These are phyloP conservation scores for Atethmia centrago DNA, from an alignment of 2,888 invertebrate species.

Conservation along the genomic window DNA sequence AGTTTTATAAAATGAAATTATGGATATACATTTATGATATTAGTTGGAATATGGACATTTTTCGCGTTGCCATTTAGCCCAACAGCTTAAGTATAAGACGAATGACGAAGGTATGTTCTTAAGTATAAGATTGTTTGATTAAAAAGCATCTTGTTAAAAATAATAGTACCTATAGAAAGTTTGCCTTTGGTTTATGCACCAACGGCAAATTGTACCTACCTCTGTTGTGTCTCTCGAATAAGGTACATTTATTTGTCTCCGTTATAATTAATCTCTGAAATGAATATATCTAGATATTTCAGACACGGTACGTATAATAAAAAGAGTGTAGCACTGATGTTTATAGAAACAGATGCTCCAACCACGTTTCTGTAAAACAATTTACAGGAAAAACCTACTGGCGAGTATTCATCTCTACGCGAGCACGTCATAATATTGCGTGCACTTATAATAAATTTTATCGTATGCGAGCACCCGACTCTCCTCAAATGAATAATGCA, in stretches of 20 bases:
- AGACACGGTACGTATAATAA: neutral
- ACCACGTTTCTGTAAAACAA: neutral
- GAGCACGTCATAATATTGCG: constrained; percentile 67
- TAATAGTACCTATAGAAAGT: neutral
- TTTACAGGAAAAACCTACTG: constrained; percentile 23
- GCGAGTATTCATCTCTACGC: constrained; percentile 50
- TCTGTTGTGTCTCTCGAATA: neutral
- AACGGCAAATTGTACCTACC: neutral
- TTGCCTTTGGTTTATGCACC: no score
- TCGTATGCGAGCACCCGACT: constrained; percentile 71
- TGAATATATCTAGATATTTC: neutral
- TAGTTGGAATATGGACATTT: no score
- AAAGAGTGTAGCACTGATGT: neutral
- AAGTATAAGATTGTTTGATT: neutral
- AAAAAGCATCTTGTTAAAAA: neutral
- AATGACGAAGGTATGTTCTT: no score
- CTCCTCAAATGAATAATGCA: constrained; percentile 82
- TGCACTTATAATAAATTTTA: constrained; percentile 74
- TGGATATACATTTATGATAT: neutral
- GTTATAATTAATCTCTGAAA: neutral
- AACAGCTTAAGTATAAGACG: neutral
- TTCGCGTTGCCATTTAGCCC: neutral
- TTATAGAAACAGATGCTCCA: neutral
- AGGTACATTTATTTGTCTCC: neutral
- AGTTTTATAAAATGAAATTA: no score